These are phyloP conservation scores for Drosophila phalerata DNA, from an alignment of 2,888 invertebrate species.

Conservation along the genomic window DNA sequence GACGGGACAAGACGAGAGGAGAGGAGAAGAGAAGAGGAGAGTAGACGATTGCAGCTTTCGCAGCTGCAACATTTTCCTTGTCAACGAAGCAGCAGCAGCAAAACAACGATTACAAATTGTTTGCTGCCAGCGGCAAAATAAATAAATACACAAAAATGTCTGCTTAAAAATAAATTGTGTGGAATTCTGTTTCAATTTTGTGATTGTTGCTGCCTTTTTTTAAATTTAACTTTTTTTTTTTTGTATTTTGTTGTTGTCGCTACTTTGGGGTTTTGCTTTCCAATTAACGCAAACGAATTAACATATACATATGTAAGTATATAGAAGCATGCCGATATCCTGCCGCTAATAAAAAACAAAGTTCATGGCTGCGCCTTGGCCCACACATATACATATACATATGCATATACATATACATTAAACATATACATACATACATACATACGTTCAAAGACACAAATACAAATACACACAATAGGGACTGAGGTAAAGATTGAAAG, in stretches of 20 bases:
- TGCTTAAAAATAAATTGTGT: slow-evolving; percentile 67
- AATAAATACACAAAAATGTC: slow-evolving; percentile 59
- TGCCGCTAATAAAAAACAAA: slow-evolving; percentile 74
- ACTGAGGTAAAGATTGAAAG: slow-evolving; percentile 29
- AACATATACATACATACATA: slow-evolving; percentile 42
- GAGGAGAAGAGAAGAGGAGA: background rate
- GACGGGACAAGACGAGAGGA: background rate
- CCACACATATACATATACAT: slow-evolving; percentile 45
- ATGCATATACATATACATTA: background rate
- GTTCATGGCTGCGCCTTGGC: slow-evolving; percentile 68
- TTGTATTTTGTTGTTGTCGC: slow-evolving; percentile 1
- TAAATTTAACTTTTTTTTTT: no score
- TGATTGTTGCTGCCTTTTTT: background rate
- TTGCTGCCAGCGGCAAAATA: slow-evolving; percentile 58
- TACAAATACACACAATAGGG: slow-evolving; percentile 4
- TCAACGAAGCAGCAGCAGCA: slow-evolving; percentile 43
- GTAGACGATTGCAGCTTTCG: slow-evolving; percentile 44
- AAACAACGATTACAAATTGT: slow-evolving; percentile 74
- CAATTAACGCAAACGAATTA: slow-evolving; percentile 72
- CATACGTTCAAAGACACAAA: background rate
- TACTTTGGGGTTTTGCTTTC: slow-evolving; percentile 41
- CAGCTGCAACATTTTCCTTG: slow-evolving; percentile 80
- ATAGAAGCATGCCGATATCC: slow-evolving; percentile 61
- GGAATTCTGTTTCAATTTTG: slow-evolving; percentile 34
- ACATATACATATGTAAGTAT: slow-evolving; percentile 64